Base-by-base conservation (phyloP, 53 echinoderm and acorn worm species). In the Stichopus horrens region DNA sequence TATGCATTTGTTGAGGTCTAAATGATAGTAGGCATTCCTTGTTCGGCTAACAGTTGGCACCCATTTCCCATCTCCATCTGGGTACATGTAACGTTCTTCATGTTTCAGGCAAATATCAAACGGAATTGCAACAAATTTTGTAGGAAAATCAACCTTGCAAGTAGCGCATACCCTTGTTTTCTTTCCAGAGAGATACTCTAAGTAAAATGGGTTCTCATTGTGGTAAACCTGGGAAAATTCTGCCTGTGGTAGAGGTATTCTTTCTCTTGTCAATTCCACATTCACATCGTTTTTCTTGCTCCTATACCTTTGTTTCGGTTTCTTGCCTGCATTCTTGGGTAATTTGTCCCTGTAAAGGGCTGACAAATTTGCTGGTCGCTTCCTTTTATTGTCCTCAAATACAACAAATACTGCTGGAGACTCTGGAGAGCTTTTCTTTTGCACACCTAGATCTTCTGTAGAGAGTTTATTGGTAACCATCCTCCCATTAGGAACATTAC, bases 1-100 rank as follows among this genome's bases (percentile, higher is more conserved):
- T n/a, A 58, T 58, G 58, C 58, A 58, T 9, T 58, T 58, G 6
- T 58, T 58, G 58, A 58, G 58, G 9, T 58, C 58, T 7, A 9
- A 9, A 9, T 58, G 58, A 9, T 58, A 58, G 9, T 58, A 75
- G 2, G 1, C 23, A 2, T 75, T 79, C 79, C 18, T 18, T 4
- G 52, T 53, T 5, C 21, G 53, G 9, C 54, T 57, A 18, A 81
- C 55, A 53, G 82, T 81, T 1, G 82, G 82, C 9, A 81, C 58
- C 55, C 55, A 81, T 16, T 81, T 81, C 2, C 82, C 82, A 5
- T 81, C 55, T 4, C 1, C 4, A 56, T 81, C 55, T 9, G 82
- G 82, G 82, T 57, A 81, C 57, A 81, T 5, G 9, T 81, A 81
- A 0, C 82, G 55, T 81, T 81, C 82, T 56, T 81, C 82, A 7